Conservation (phyloP, 2,113 vertebrate genomes). For the Pyxicephalus adspersus region DNA sequence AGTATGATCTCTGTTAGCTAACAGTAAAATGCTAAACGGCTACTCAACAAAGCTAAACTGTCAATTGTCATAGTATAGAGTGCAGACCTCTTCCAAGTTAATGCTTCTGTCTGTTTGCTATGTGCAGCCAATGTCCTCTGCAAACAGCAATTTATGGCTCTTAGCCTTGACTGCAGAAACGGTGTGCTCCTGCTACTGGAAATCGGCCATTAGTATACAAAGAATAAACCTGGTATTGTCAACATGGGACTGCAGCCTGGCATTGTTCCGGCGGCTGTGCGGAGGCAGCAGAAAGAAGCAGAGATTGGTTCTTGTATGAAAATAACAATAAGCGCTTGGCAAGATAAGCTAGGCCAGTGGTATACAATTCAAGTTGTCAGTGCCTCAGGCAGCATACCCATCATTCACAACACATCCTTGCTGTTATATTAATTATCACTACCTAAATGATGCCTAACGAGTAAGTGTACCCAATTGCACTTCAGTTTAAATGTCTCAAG, state of each 20-base stretch:
- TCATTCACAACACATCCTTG: background rate
- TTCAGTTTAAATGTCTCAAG: too few species aligned
- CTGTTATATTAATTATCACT: background rate
- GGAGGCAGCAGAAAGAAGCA: slow-evolving; percentile 24
- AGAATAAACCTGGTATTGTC: slow-evolving; percentile 18
- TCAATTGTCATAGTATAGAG: slow-evolving; percentile 28
- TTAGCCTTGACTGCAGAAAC: slow-evolving; percentile 11
- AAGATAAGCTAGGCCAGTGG: background rate
- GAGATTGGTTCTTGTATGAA: slow-evolving; percentile 41
- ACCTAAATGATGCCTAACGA: background rate
- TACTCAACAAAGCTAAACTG: slow-evolving; percentile 4
- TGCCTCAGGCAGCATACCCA: background rate
- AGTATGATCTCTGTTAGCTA: background rate
- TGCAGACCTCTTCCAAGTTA: background rate
- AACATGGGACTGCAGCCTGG: slow-evolving; percentile 10
- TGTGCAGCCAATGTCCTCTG: background rate
- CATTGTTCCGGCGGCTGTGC: background rate
- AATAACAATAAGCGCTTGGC: slow-evolving; percentile 31
- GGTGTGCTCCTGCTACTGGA: slow-evolving; percentile 13
- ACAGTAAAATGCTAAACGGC: slow-evolving; percentile 2
- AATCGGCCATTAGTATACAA: slow-evolving; percentile 30
- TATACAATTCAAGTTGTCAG: background rate
- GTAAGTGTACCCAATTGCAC: too few species aligned
- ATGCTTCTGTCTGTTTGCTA: background rate
- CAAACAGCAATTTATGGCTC: slow-evolving; percentile 27